phyloP scores from a whole-genome alignment of 2,888 invertebrate species.

The Griposia aprilina region DNA sequence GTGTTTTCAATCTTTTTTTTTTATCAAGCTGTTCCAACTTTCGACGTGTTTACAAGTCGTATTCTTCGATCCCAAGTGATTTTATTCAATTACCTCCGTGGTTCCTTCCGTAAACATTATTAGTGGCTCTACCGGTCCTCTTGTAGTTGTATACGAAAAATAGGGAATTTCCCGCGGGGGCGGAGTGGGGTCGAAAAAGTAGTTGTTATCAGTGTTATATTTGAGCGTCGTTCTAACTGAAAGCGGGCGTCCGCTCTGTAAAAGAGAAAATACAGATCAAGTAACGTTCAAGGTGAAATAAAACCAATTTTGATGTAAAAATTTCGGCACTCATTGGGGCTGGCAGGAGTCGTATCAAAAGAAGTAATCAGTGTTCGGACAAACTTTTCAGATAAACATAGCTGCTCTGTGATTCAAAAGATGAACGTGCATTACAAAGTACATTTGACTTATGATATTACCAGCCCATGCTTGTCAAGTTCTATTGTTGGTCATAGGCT shows the following conservation, averaged over 20 bases:
- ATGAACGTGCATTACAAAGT: too few relatives aligned
- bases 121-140: neutral
- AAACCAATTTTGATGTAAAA: neutral
- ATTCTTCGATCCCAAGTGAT: slow-evolving; percentile 10
- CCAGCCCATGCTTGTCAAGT: neutral
- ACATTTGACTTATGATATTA: neutral
- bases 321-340: neutral
- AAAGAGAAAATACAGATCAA: neutral
- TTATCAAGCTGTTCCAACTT: neutral
- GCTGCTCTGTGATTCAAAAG: neutral
- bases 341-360: neutral
- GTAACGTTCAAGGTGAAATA: neutral
- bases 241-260: neutral
- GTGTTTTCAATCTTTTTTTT: neutral
- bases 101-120: neutral
- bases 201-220: neutral
- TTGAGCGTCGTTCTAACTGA: slow-evolving; percentile 6
- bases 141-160: slow-evolving; percentile 1
- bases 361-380: neutral
- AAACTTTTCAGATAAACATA: neutral
- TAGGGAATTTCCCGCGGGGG: neutral
- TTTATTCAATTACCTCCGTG: slow-evolving; percentile 8
- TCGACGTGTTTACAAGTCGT: neutral
- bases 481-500: neutral
- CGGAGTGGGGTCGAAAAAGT: neutral